Base-by-base conservation (phyloP, 2,797 vertebrate species). In the Rhynchonycteris naso region DNA sequence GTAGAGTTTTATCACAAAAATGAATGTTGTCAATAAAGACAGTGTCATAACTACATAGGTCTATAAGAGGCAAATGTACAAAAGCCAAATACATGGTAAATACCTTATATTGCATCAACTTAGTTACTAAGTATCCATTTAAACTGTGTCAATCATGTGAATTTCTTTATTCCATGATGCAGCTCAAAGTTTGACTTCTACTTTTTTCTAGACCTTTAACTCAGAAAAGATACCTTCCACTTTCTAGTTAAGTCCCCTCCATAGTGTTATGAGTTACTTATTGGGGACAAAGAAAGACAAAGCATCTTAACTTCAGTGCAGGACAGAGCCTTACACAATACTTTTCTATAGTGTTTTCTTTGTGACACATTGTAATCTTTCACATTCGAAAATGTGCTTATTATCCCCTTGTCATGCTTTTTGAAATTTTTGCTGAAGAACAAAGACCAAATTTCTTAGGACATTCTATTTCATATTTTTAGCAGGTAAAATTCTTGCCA, bases 311-410 rank as follows among this genome's bases (percentile, higher is more conserved):
- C 28, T 21, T 30, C 43, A 63, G 10, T 47, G 12, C 19, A 75
- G n/a, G 58, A 6, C 15, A 86, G 66, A 78, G 88, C 9, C 24
- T 89, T 78, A n/a, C 5, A 24, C 59, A 65, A 63, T 61, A 22
- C 19, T 65, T 8, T 30, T 15, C 16, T 66, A 3, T 69, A 33
- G 30, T 52, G 15, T 91, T 83, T 83, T 68, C 22, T 72, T 59
- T 66, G 65, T 93, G 50, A 78, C 15, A 74, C 11, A 54, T 76
- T 95, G 79, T 85, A 75, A 87, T 86, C 18, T 88, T 69, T 13
- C 50, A 38, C 38, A 90, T 58, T 26, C 56, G 65, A 86, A 76
- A 81, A 72, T 59, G 3, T 50, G 80, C 13, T 65, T 85, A n/a
- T 75, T 79, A 0, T 18, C 38, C 4, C 30, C 21, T 85, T 94